Evolutionary conservation across 35 echinoderm and acorn worm species (phyloP).

Genomic region (Ophioderma brevispina): DNA sequence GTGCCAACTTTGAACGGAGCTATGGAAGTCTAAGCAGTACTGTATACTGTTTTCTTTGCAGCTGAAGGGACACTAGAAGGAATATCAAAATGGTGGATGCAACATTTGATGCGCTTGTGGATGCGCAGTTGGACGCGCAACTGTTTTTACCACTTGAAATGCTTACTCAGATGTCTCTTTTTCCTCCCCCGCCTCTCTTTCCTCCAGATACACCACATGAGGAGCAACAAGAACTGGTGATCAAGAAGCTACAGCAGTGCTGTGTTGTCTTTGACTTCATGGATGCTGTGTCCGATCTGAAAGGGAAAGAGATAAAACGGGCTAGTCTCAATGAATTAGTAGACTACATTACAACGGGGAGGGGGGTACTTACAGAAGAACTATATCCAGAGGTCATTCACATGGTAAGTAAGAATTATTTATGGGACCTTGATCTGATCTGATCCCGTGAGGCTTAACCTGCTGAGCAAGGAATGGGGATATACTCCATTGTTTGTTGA

Average conservation of each 20-base stretch:
- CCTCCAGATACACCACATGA: conserved; percentile 87
- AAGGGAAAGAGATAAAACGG: conserved; percentile 98
- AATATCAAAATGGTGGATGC: not conserved
- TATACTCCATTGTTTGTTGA: too few species aligned
- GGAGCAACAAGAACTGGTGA: conserved; percentile 93
- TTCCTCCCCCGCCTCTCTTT: conserved; percentile 17
- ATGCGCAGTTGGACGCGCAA: not conserved
- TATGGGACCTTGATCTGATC: too few species aligned
- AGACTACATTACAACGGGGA: conserved; percentile 96
- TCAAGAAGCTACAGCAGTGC: conserved; percentile 99
- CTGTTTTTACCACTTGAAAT: conserved; percentile 25
- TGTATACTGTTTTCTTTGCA: not conserved
- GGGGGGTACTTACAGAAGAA: conserved; percentile 94
- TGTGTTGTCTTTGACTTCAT: conserved; percentile 99
- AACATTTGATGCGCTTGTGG: conserved; percentile 15
- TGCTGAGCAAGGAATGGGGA: too few species aligned
- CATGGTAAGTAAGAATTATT: conserved; percentile 97
- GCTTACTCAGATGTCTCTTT: conserved; percentile 20
- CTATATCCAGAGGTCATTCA: conserved; percentile 97
- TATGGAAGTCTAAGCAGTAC: not conserved
- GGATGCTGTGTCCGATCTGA: conserved; percentile 95
- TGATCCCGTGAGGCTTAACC: too few species aligned
- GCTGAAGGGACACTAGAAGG: not conserved
- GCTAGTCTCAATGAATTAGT: conserved; percentile 99
- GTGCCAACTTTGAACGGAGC: not conserved